Evolutionary conservation across 2,797 vertebrate genomes (phyloP).

Genomic region (Amniataba percoides): DNA sequence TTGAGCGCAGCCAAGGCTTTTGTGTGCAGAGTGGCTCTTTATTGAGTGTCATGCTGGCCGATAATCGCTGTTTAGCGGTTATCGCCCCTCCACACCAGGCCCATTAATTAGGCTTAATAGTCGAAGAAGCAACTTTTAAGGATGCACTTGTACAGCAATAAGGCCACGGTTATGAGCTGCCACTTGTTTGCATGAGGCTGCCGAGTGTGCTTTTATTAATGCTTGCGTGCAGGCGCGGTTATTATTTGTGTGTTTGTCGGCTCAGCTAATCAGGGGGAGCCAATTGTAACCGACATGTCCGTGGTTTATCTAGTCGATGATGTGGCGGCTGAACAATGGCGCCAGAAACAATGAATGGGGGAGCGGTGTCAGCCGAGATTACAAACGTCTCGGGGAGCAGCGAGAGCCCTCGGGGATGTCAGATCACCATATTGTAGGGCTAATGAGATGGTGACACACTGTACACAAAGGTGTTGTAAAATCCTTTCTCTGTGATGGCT

Average conservation of each 20-base stretch:
- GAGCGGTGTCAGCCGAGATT: slow-evolving; percentile 75
- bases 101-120: slow-evolving; percentile 86
- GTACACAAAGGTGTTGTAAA: slow-evolving; percentile 78
- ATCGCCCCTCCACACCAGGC: slow-evolving; percentile 81
- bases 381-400: slow-evolving; percentile 71
- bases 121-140: slow-evolving; percentile 80
- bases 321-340: slow-evolving; percentile 81
- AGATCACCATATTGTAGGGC: slow-evolving; percentile 77
- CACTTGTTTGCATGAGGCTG: slow-evolving; percentile 71
- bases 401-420: slow-evolving; percentile 66
- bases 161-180: slow-evolving; percentile 61
- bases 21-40: slow-evolving; percentile 74
- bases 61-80: slow-evolving; percentile 80
- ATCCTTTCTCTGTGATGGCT: slow-evolving; percentile 59
- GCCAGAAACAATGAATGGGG: slow-evolving; percentile 71
- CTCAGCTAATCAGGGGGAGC: slow-evolving; percentile 72
- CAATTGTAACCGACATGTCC: slow-evolving; percentile 81
- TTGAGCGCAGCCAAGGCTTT: slow-evolving; percentile 60
- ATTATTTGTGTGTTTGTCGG: slow-evolving; percentile 42
- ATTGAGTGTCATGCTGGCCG: slow-evolving; percentile 79
- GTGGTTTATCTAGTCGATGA: slow-evolving; percentile 80
- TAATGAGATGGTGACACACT: slow-evolving; percentile 76
- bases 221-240: slow-evolving; percentile 16
- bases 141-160: slow-evolving; percentile 68
- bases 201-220: slow-evolving; percentile 51